Base-by-base conservation (phyloP, 2,797 vertebrate species). In the Dendrocincla tyrannina region DNA sequence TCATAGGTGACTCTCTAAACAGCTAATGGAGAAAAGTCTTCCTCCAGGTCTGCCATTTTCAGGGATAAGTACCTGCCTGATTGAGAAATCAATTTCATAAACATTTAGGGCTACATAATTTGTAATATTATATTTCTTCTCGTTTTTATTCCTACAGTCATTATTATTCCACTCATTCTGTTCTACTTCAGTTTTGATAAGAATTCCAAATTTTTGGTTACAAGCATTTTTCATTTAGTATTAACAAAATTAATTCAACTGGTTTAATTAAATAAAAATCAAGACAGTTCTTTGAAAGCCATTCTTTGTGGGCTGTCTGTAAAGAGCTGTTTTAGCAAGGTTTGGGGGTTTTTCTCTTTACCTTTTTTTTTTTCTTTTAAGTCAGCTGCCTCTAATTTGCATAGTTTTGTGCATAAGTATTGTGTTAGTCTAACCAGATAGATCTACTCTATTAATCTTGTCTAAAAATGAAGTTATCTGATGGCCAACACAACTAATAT, bases 221-320 rank as follows among this genome's bases (percentile, higher is more conserved):
- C 1, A 25, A 41, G 14, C 2, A 63, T 37, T 25, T 70, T 90
- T 52, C 9, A 41, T 47, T 64, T 33, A 18, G 4, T 28, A 64
- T 41, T 42, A 60, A 11, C 11, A 58, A 83, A 83, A 22, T n/a
- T 62, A 73, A 66, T 77, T 50, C 50, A 47, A 55, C 6, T 30
- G 8, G 2, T 53, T 77, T 56, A 80, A 76, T 17, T 60, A 50
- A 64, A 33, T n/a, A 42, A 74, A 74, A 87, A 66, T 52, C 30
- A 55, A 37, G 22, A 66, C 2, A 2, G 53, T 10, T 17, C 14
- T 60, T 82, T 64, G 12, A 83, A 86, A 23, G 6, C 16, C 9
- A 24, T 39, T 59, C 9, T 39, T 50, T 74, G 8, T 39, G 1
- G 9, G 0, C 17, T 69, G 7, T 50, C n/a, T n/a, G 8, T 56